Conservation (phyloP, 2,113 vertebrate species). For the Tympanuchus pallidicinctus region DNA sequence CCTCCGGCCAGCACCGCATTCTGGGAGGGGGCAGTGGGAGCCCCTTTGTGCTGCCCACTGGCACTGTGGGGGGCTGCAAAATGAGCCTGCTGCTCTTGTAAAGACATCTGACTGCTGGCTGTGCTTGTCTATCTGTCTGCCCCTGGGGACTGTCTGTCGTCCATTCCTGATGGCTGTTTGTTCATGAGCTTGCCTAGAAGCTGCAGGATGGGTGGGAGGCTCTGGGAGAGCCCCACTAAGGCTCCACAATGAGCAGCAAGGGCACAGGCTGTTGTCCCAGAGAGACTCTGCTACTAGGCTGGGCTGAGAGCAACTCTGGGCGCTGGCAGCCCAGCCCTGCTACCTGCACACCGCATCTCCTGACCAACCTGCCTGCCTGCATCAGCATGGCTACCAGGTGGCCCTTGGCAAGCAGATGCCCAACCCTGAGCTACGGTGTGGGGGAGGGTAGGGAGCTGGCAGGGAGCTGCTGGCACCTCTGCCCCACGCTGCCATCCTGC, state of each 20-base stretch:
- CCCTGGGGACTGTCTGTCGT: not conserved
- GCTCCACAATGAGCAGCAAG: not conserved
- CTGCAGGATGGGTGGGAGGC: not conserved
- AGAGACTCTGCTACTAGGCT: not conserved
- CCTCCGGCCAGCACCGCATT: not conserved
- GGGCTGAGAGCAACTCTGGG: not conserved
- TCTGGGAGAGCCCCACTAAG: not conserved
- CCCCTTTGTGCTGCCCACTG: accelerated
- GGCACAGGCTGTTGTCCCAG: not conserved
- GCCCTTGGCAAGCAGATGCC: not conserved
- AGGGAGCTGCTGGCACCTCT: not conserved
- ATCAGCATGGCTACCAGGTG: not conserved
- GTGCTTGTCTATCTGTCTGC: not conserved
- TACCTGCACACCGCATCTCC: not conserved
- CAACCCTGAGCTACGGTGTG: accelerated
- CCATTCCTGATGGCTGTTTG: not conserved
- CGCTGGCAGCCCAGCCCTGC: not conserved
- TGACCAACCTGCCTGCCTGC: not conserved
- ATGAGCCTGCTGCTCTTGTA: not conserved
- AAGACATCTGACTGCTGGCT: not conserved
- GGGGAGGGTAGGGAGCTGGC: conserved; percentile 40
- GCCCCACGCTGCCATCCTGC: accelerated
- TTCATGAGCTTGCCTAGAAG: not conserved
- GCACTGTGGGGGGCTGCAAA: not conserved
- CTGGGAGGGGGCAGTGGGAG: not conserved